A percentile compares a stretch with the other conserved stretches of the same genome.
These are phyloP conservation scores for Lepeophtheirus salmonis DNA, from an alignment of 1,140 invertebrate species.

Conservation along the genomic window DNA sequence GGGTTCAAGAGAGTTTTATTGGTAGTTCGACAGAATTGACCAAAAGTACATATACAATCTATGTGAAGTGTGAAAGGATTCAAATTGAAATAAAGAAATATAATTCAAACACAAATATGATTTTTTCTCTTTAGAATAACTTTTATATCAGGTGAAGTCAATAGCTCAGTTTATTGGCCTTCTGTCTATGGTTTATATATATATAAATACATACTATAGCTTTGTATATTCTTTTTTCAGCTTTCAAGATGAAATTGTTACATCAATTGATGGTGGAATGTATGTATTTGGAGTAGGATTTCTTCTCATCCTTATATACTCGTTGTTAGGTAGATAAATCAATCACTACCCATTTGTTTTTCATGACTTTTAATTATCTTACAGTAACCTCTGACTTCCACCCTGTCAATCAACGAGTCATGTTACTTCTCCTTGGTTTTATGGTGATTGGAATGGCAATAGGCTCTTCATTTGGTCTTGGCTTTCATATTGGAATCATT, in stretches of 20 bases:
- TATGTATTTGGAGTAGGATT: neutral
- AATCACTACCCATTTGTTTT: too few species aligned
- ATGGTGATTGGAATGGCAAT: slow-evolving; percentile 33
- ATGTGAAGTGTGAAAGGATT: too few species aligned
- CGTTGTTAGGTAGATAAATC: neutral
- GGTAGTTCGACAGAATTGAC: too few species aligned
- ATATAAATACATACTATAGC: neutral
- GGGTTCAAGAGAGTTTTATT: too few species aligned
- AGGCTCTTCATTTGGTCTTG: slow-evolving; percentile 33
- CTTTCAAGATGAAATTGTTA: neutral
- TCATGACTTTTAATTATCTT: too few species aligned
- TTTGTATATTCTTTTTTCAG: neutral
- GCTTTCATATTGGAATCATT: slow-evolving; percentile 32
- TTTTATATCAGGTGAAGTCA: too few species aligned
- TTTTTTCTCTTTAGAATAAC: too few species aligned
- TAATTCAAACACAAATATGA: neutral
- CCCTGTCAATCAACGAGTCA: neutral
- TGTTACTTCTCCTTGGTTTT: slow-evolving; percentile 32
- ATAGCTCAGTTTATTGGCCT: too few species aligned
- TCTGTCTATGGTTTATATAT: neutral
- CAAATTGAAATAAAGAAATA: too few species aligned
- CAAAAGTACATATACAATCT: too few species aligned
- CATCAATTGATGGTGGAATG: neutral
- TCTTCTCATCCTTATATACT: neutral
- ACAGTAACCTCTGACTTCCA: neutral